phyloP scores from a whole-genome alignment of 2,888 invertebrate genomes.

The Drosophila setosimentum region DNA sequence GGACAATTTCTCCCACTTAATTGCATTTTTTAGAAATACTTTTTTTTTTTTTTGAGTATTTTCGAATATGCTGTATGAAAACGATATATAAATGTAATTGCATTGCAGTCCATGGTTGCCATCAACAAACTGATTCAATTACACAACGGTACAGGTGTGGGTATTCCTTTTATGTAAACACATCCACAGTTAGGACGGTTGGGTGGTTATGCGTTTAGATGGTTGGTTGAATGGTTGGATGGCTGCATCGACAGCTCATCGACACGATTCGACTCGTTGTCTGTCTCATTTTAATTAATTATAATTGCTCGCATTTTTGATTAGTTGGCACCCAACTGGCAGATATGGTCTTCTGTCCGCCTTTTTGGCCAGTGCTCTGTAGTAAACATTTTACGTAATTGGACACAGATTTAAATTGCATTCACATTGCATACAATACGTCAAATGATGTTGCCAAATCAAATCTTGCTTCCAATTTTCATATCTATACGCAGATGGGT shows the following conservation, averaged over 20 bases:
- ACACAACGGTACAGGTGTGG: slow-evolving; percentile 8
- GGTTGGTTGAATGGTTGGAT: slow-evolving; percentile 13
- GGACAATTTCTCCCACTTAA: slow-evolving; percentile 12
- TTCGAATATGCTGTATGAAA: slow-evolving; percentile 3
- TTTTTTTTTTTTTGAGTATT: neutral
- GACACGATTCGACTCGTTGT: slow-evolving; percentile 18
- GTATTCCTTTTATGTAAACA: slow-evolving; percentile 17
- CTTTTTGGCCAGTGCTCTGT: slow-evolving; percentile 14
- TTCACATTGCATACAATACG: slow-evolving; percentile 63
- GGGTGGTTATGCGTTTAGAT: neutral
- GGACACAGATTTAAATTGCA: slow-evolving; percentile 77
- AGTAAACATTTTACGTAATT: slow-evolving; percentile 76
- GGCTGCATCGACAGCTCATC: neutral
- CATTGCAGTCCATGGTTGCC: slow-evolving; percentile 17
- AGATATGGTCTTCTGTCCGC: slow-evolving; percentile 55
- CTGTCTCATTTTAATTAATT: slow-evolving; percentile 73
- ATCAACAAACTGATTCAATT: slow-evolving; percentile 39
- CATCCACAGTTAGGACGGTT: neutral
- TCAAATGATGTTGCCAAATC: slow-evolving; percentile 70
- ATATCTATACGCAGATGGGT: slow-evolving; percentile 37
- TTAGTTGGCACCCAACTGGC: slow-evolving; percentile 75
- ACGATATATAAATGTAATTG: slow-evolving; percentile 34
- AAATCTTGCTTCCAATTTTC: slow-evolving; percentile 38
- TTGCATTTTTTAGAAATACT: slow-evolving; percentile 13
- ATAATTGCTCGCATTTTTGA: slow-evolving; percentile 78